Percentiles rank a stretch among this genome's conserved stretches.
Conservation (phyloP, 2,888 invertebrate genomes). For the Pemphredon lugubris region DNA sequence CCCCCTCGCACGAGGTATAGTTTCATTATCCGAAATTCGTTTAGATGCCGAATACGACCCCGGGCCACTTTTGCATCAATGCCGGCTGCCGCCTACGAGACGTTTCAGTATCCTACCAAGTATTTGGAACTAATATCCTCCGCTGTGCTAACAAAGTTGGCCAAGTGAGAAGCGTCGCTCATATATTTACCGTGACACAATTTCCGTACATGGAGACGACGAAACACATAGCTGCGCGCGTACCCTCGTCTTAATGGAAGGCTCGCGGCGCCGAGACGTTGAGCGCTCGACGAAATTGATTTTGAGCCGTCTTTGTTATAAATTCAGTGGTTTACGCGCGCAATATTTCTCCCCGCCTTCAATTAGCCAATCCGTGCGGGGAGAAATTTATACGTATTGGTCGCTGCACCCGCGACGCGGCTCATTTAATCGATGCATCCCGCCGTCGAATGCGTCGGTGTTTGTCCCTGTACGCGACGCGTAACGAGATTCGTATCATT, state of each 20-base stretch:
- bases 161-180: constrained; percentile 11
- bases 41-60: background rate
- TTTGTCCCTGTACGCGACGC: constrained; percentile 3
- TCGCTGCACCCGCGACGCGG: background rate
- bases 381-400: constrained; percentile 13
- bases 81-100: constrained; percentile 19
- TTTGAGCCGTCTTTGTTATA: too few relatives aligned
- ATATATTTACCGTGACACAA: constrained; percentile 43
- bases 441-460: constrained; percentile 11
- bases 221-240: constrained; percentile 36
- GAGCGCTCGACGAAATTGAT: too few relatives aligned
- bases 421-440: constrained; percentile 35
- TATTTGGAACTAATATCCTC: constrained; percentile 49
- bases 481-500: constrained; percentile 43
- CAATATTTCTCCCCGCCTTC: background rate
- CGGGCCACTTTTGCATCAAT: constrained; percentile 38
- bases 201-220: constrained; percentile 46
- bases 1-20: background rate
- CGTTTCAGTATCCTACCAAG: constrained; percentile 47
- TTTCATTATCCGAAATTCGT: background rate
- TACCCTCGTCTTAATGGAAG: background rate
- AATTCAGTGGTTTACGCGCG: background rate
- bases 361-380: constrained; percentile 8
- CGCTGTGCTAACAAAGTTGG: constrained; percentile 26
- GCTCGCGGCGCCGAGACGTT: too few relatives aligned